Percentiles rank a stretch among this genome's conserved stretches.
Evolutionary conservation across 2,113 vertebrate genomes (phyloP).

Genomic region (Scophthalmus maximus): DNA sequence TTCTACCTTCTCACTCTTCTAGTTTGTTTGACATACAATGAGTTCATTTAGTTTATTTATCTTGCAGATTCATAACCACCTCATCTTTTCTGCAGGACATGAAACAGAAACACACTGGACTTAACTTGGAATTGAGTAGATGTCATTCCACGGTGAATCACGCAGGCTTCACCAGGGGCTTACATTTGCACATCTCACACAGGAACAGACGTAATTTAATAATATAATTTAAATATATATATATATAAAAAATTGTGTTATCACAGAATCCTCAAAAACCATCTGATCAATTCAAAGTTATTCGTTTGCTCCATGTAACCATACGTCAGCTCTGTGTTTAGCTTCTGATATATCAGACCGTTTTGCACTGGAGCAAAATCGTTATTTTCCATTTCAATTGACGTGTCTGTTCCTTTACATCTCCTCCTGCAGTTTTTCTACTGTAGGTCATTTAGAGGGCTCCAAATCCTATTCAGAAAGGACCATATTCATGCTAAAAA

Average conservation of each 20-base stretch:
- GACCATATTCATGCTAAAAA: constrained; percentile 76
- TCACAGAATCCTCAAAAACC: too few species aligned
- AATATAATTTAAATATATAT: too few species aligned
- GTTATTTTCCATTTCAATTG: constrained; percentile 51
- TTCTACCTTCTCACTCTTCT: background rate
- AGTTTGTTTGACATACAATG: constrained; percentile 3
- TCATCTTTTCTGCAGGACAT: background rate
- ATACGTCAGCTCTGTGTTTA: constrained; percentile 13
- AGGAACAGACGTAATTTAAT: too few species aligned
- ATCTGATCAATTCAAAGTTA: background rate
- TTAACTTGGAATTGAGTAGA: background rate
- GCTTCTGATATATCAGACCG: constrained; percentile 3
- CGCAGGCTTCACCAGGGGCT: constrained; percentile 9
- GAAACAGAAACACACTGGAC: constrained; percentile 6
- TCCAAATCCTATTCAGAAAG: constrained; percentile 56
- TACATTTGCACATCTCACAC: constrained; percentile 1
- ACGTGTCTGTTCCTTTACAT: constrained; percentile 19
- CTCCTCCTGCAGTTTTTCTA: constrained; percentile 36
- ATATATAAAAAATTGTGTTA: too few species aligned
- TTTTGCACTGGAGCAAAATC: constrained; percentile 83
- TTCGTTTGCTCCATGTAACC: constrained; percentile 4
- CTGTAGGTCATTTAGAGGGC: constrained; percentile 54
- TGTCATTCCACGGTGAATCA: constrained; percentile 8
- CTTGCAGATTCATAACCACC: background rate
- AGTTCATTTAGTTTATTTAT: background rate